phyloP scores from a whole-genome alignment of 2,113 vertebrate species.

The Pavo muticus region DNA sequence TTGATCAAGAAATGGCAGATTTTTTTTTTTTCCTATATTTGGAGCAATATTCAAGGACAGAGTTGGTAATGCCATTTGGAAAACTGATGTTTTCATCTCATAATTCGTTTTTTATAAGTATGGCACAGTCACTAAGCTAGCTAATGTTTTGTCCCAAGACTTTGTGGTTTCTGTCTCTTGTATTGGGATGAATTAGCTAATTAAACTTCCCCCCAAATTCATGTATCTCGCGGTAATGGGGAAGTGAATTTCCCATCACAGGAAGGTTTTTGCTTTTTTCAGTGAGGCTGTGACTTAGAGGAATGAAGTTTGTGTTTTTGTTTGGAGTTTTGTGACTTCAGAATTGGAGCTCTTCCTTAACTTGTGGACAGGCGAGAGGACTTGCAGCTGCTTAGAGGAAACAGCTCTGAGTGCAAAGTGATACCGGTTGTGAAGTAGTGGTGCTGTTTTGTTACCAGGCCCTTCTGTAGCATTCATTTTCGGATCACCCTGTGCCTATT shows the following conservation, averaged over 20 bases:
- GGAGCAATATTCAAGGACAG: not conserved
- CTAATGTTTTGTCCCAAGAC: not conserved
- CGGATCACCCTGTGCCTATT: not conserved
- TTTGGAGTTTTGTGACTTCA: not conserved
- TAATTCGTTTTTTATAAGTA: not conserved
- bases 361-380: not conserved
- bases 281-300: not conserved
- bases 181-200: not conserved
- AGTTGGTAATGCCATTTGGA: not conserved
- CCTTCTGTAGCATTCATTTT: not conserved
- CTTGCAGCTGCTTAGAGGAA: not conserved
- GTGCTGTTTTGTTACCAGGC: not conserved
- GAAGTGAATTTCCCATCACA: not conserved
- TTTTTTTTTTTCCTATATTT: fast-evolving
- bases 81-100: not conserved
- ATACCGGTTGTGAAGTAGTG: not conserved
- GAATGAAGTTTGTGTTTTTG: not conserved
- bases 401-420: not conserved
- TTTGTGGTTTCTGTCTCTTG: not conserved
- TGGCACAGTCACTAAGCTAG: not conserved
- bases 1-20: not conserved
- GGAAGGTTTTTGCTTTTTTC: not conserved
- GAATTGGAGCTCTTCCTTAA: not conserved
- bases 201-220: not conserved
- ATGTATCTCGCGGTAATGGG: not conserved